Base-by-base conservation (phyloP, 2,797 vertebrate species). In the Brachyalestes nurse region DNA sequence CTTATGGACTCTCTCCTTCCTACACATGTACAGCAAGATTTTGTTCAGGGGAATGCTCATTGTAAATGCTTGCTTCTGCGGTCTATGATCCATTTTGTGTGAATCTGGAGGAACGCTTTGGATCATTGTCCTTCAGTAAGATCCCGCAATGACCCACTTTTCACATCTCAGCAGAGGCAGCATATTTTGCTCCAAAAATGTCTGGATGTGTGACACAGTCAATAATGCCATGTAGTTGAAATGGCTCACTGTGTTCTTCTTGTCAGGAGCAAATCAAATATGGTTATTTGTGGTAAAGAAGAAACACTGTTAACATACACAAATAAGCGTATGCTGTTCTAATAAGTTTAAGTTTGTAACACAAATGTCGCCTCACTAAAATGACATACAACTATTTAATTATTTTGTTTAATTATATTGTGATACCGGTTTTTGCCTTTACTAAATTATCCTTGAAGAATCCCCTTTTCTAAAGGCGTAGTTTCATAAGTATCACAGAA, bases 71-170 rank as follows among this genome's bases (percentile, higher is more conserved):
- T 4, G 40, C 25, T 67, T 67, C 38, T 67, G 38, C 45, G 64
- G 38, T 42, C 21, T 61, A 8, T 61, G 21, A 61, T 28, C 65
- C 62, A 65, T 65, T 65, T 40, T 65, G 23, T 65, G 16, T 65
- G n/a, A 61, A 60, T 77, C 40, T 45, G n/a, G 2, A 67, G 13
- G 40, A 45, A 40, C 10, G 38, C 40, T 67, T 45, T 67, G 65
- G 40, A 67, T 45, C 65, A 67, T 67, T 47, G n/a, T 45, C 17
- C 40, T 67, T 42, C n/a, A 67, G 65, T 40, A 67, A 21, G 65
- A 45, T 67, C 65, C 40, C 19, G 10, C 42, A 9, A 67, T 45
- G 42, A 12, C 65, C 65, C 65, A 67, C 19, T 67, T 67, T 69
- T 49, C 45, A 51, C 21, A 70, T 70, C 21, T 70, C 45, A 70